These are phyloP conservation scores for Resseliella maxima DNA, from an alignment of 2,888 invertebrate species.

Conservation along the genomic window DNA sequence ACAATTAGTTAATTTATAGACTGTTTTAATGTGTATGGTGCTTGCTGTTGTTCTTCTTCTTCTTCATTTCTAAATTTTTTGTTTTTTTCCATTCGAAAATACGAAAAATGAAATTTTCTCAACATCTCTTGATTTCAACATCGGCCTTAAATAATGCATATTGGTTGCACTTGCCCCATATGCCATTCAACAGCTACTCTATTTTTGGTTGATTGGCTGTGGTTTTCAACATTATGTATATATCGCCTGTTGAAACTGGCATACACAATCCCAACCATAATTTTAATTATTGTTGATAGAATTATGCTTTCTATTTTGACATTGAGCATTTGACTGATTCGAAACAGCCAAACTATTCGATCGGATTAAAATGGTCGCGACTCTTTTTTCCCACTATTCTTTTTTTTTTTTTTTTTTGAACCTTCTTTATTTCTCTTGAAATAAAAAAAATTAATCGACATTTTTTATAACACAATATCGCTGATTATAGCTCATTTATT, in stretches of 20 bases:
- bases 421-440: not conserved
- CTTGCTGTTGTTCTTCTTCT: not conserved
- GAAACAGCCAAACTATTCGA: not conserved
- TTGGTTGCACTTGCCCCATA: not conserved
- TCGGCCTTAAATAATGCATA: not conserved
- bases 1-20: constrained; percentile 46
- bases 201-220: not conserved
- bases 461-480: not conserved
- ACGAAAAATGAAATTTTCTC: not conserved
- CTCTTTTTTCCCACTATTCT: not conserved
- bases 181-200: not conserved
- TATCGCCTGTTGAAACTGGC: not conserved
- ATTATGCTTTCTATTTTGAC: constrained; percentile 3
- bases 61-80: not conserved
- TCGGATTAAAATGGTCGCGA: not conserved
- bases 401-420: not conserved
- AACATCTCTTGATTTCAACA: not conserved
- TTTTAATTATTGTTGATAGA: constrained; percentile 34
- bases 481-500: not conserved
- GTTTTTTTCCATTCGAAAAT: not conserved
- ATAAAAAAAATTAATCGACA: too few species aligned
- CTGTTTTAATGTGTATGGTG: constrained; percentile 23
- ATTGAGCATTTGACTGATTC: not conserved
- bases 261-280: not conserved
- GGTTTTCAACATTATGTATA: not conserved